A percentile compares a stretch with the other conserved stretches of the same genome.
These are phyloP conservation scores for Vimba vimba DNA, from an alignment of 2,113 vertebrate genomes.

Conservation along the genomic window DNA sequence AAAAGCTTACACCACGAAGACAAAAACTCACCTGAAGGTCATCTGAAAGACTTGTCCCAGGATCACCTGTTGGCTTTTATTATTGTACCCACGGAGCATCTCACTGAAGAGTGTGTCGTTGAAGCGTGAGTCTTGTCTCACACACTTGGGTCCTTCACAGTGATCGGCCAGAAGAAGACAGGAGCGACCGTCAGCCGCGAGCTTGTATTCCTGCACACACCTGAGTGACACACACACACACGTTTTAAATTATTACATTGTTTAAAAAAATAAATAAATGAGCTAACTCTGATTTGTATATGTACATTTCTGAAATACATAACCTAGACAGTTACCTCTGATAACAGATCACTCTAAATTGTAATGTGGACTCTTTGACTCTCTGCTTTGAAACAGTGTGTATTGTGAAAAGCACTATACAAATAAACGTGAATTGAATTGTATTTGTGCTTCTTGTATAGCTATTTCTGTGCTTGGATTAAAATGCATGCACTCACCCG, in stretches of 20 bases:
- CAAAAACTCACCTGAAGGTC: constrained; percentile 88
- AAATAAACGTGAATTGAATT: too few relatives aligned
- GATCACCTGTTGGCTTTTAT: constrained; percentile 92
- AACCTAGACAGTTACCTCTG: too few relatives aligned
- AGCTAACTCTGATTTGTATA: too few relatives aligned
- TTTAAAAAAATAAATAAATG: too few relatives aligned
- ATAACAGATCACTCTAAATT: too few relatives aligned
- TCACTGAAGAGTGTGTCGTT: constrained; percentile 96
- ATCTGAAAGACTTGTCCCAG: constrained; percentile 98
- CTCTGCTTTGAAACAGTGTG: too few relatives aligned
- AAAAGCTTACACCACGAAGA: not conserved
- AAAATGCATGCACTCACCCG: constrained; percentile 78
- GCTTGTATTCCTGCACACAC: constrained; percentile 96
- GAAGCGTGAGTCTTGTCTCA: constrained; percentile 85
- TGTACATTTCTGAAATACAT: too few relatives aligned
- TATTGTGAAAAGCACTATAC: too few relatives aligned
- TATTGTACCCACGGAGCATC: constrained; percentile 97
- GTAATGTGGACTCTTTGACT: too few relatives aligned
- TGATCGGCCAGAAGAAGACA: constrained; percentile 91
- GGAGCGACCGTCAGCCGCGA: constrained; percentile 92
- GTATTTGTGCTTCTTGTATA: too few relatives aligned
- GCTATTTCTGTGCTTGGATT: not conserved
- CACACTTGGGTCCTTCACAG: constrained; percentile 91
- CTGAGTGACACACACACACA: constrained; percentile 69
- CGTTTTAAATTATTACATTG: too few relatives aligned